Conservation (phyloP, 2,888 invertebrate species). For the Ichneumon xanthorius region DNA sequence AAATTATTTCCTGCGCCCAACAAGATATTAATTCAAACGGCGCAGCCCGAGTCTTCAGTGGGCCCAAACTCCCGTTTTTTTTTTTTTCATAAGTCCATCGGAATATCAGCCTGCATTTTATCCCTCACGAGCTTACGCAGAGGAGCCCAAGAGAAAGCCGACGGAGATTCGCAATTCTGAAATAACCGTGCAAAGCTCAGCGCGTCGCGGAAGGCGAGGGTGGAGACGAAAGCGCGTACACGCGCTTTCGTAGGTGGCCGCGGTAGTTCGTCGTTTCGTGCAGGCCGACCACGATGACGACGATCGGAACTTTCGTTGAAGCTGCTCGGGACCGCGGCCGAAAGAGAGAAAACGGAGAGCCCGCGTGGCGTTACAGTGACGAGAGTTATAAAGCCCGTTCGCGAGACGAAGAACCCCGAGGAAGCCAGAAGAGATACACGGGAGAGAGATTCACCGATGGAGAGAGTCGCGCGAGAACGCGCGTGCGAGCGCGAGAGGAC, state of each 20-base stretch:
- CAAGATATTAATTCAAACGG: no score
- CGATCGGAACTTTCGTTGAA: conserved; percentile 72
- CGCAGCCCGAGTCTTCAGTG: neutral
- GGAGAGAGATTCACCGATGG: neutral
- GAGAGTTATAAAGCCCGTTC: conserved; percentile 60
- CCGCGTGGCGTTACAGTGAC: conserved; percentile 49
- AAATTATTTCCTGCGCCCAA: no score
- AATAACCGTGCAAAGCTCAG: conserved; percentile 75
- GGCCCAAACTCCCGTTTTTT: neutral
- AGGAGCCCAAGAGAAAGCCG: conserved; percentile 31
- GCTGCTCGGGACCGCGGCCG: conserved; percentile 58
- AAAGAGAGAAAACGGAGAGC: conserved; percentile 56
- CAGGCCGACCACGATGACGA: conserved; percentile 66
- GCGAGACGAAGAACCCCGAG: conserved; percentile 68
- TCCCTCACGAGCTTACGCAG: neutral
- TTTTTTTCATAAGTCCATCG: neutral
- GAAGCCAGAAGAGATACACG: conserved; percentile 50
- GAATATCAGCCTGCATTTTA: no score
- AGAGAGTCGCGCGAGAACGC: conserved; percentile 61
- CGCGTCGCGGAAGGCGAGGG: no score
- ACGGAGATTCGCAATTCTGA: conserved; percentile 76
- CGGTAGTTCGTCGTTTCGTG: conserved; percentile 44
- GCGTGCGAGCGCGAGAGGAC: conserved; percentile 66
- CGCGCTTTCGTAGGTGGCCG: no score
- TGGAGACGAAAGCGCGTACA: no score